These are phyloP conservation scores for Bergia puertoricense DNA, from an alignment of 92 coral and sea anemone genomes.

Conservation along the genomic window DNA sequence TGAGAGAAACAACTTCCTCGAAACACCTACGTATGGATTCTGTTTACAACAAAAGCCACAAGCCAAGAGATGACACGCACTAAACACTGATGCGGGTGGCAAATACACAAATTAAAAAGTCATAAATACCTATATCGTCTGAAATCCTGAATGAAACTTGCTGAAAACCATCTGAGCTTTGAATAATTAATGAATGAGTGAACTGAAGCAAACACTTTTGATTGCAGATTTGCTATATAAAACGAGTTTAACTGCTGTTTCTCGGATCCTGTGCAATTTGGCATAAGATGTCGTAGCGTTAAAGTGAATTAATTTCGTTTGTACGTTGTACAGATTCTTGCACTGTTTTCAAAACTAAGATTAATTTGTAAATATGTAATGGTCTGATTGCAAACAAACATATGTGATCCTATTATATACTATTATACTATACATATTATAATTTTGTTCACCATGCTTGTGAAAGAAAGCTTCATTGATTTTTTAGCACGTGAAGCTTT, in stretches of 20 bases:
- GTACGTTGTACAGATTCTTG: no score
- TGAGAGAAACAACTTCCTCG: not conserved
- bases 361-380: no score
- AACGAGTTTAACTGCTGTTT: not conserved
- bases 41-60: not conserved
- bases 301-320: no score
- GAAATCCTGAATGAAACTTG: not conserved
- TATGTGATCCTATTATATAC: no score
- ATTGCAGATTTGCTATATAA: not conserved
- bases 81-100: not conserved
- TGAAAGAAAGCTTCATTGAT: no score
- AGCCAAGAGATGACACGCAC: not conserved
- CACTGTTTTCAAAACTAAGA: no score
- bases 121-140: not conserved
- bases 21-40: no score
- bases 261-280: not conserved
- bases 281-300: not conserved
- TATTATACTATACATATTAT: no score
- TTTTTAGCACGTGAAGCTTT: no score
- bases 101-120: no score
- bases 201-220: not conserved
- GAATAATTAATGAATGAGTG: not conserved
- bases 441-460: no score
- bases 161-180: not conserved
- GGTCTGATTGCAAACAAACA: no score